Evolutionary conservation across 2,113 vertebrate genomes (phyloP).

Genomic region (Gallinago undulata): DNA sequence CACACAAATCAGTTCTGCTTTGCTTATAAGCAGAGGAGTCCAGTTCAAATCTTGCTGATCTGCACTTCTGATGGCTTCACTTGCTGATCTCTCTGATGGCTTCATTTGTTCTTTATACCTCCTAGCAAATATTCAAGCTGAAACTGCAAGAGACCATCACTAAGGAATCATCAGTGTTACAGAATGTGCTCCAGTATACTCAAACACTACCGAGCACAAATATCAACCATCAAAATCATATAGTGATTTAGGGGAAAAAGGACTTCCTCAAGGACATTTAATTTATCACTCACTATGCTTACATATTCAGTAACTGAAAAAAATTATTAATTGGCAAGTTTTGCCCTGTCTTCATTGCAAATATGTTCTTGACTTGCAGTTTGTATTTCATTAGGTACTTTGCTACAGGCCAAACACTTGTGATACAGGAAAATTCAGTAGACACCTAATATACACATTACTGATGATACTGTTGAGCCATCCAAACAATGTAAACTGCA

Average conservation of each 20-base stretch:
- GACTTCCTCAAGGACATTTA: neutral
- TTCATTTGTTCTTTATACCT: neutral
- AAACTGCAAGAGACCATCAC: neutral
- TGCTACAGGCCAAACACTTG: neutral
- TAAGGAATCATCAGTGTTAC: neutral
- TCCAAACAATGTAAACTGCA: neutral
- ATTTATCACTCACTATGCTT: neutral
- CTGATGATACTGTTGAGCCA: neutral
- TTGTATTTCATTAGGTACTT: neutral
- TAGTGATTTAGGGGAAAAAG: neutral
- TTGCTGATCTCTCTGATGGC: neutral
- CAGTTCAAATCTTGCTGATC: neutral
- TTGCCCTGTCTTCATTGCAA: neutral
- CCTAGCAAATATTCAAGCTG: neutral
- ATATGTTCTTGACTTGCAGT: neutral
- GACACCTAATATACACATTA: neutral
- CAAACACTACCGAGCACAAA: neutral
- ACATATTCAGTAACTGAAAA: neutral
- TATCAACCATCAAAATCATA: neutral
- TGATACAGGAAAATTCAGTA: neutral
- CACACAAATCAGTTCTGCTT: neutral
- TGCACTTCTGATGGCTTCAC: neutral
- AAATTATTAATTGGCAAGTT: neutral
- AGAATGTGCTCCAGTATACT: neutral
- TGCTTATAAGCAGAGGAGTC: neutral